Conservation (phyloP, 2,797 vertebrate species). For the Luscinia megarhynchos region DNA sequence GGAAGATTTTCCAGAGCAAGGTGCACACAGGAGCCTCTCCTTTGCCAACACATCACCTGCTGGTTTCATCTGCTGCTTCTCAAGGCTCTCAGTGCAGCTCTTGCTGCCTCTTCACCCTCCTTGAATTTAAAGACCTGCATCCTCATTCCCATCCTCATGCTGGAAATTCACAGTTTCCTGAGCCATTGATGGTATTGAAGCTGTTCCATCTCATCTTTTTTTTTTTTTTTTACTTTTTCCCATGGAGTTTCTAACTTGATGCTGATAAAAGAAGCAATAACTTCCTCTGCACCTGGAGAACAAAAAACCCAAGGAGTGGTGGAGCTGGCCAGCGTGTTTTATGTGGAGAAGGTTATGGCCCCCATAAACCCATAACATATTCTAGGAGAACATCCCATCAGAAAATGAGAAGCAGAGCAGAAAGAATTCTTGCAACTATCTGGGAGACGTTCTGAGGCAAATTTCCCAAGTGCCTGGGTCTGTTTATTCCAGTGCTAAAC, state of each 20-base stretch:
- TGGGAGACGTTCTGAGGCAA: background rate
- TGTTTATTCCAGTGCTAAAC: background rate
- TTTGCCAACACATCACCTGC: background rate
- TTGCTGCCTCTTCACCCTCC: background rate
- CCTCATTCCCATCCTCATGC: background rate
- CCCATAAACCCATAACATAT: background rate
- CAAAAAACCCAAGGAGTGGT: background rate
- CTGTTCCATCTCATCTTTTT: background rate
- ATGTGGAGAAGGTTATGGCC: background rate
- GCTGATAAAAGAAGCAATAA: background rate
- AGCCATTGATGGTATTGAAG: background rate
- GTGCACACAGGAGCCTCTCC: background rate
- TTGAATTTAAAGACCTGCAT: background rate
- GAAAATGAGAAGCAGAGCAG: background rate
- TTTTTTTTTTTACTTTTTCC: background rate
- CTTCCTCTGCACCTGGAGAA: background rate
- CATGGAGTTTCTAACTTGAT: background rate
- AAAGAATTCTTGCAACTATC: background rate
- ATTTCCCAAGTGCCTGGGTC: background rate
- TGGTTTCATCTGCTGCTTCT: background rate
- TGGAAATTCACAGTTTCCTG: background rate
- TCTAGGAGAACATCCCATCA: background rate
- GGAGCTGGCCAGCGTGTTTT: background rate
- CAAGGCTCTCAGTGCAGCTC: background rate
- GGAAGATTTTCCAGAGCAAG: background rate